Evolutionary conservation across 2,888 invertebrate species (phyloP).

Genomic region (Serrognathus titanus): DNA sequence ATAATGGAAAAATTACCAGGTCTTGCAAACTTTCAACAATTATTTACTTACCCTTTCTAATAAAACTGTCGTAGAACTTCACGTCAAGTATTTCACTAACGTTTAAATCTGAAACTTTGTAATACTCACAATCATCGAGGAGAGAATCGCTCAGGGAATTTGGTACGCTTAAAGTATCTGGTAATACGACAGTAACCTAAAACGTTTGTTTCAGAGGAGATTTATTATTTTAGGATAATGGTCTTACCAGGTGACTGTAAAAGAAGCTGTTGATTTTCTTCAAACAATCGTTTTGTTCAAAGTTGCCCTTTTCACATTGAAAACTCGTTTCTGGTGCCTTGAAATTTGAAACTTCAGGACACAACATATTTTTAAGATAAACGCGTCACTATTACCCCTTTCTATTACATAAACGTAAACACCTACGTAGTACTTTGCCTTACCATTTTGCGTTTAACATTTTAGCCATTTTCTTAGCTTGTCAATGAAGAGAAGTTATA

Average conservation of each 20-base stretch:
- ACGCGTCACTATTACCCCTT: too few relatives aligned
- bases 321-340: conserved; percentile 48
- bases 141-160: conserved; percentile 44
- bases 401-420: too few relatives aligned
- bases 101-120: conserved; percentile 49
- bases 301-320: conserved; percentile 38
- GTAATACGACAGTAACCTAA: conserved; percentile 56
- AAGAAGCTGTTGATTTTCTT: conserved; percentile 46
- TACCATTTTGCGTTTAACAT: too few relatives aligned
- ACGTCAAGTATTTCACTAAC: conserved; percentile 49
- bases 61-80: conserved; percentile 55
- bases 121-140: conserved; percentile 54
- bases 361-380: conserved; percentile 47
- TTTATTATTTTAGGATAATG: conserved; percentile 3
- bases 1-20: conserved; percentile 9
- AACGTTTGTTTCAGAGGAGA: conserved; percentile 1
- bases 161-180: conserved; percentile 49
- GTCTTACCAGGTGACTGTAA: conserved; percentile 55
- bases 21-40: conserved; percentile 3
- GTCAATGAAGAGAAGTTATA: too few relatives aligned
- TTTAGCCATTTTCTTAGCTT: too few relatives aligned
- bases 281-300: conserved; percentile 32
- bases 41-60: conserved; percentile 52
- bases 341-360: conserved; percentile 57
- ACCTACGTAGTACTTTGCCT: too few relatives aligned